Conservation (phyloP, 2,797 vertebrate species). For the Sarcoramphus papa region DNA sequence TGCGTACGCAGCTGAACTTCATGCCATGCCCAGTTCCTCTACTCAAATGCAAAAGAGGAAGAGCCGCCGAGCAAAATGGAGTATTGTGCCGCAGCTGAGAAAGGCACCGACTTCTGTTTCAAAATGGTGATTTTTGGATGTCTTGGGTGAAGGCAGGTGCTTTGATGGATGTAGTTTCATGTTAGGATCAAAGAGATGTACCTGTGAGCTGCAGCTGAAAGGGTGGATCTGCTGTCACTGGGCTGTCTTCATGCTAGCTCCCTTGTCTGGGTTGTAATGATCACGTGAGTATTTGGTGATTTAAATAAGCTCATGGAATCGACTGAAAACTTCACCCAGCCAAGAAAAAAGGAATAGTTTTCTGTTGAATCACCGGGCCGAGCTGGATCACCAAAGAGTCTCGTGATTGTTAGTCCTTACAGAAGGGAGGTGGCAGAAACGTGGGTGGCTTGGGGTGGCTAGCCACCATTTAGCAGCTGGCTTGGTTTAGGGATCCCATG, state of each 20-base stretch:
- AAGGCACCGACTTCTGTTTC: neutral
- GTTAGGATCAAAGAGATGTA: neutral
- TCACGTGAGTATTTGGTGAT: neutral
- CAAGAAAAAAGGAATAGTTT: neutral
- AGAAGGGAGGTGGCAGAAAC: neutral
- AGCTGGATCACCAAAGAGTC: neutral
- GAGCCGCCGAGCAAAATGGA: accelerated
- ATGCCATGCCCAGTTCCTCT: neutral
- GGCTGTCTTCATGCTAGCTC: neutral
- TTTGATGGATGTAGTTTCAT: neutral
- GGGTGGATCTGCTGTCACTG: neutral
- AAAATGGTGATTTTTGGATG: neutral
- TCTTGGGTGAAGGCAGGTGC: neutral
- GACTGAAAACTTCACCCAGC: neutral
- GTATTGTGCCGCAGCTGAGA: neutral
- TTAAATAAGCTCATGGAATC: neutral
- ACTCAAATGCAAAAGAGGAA: neutral
- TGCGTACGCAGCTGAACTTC: neutral
- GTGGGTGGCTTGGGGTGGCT: neutral
- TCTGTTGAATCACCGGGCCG: neutral
- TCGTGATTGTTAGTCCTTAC: neutral
- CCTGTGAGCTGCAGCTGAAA: neutral
- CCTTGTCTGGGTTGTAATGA: neutral
- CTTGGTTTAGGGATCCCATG: neutral
- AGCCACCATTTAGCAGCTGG: accelerated